A percentile compares a stretch with the other conserved stretches of the same genome.
phyloP scores from a whole-genome alignment of 2,113 vertebrate genomes.

The Saccopteryx leptura region DNA sequence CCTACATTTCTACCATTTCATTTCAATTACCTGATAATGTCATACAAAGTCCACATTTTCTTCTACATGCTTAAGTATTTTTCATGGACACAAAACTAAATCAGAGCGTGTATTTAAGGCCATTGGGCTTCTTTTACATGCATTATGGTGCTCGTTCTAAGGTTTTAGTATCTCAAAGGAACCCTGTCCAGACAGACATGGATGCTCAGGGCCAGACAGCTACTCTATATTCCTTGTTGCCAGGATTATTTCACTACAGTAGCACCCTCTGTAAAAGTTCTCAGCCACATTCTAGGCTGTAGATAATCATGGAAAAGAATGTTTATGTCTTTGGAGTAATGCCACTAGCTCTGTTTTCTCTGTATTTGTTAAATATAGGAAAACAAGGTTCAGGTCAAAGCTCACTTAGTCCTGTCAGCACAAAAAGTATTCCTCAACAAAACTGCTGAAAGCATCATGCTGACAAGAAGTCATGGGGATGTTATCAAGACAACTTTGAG shows the following conservation, averaged over 20 bases:
- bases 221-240: neutral
- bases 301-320: neutral
- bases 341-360: slow-evolving; percentile 36
- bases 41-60: neutral
- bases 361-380: neutral
- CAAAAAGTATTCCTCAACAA: slow-evolving; percentile 7
- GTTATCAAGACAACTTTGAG: neutral
- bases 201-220: neutral
- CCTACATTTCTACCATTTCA: neutral
- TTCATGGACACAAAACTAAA: neutral
- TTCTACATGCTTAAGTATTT: neutral
- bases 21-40: neutral
- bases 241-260: neutral
- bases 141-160: too few species aligned
- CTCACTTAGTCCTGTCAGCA: neutral
- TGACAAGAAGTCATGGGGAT: neutral
- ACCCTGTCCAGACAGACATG: neutral
- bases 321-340: neutral
- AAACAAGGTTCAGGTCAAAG: neutral
- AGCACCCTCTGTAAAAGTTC: accelerated
- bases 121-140: neutral
- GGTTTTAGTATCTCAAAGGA: neutral
- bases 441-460: neutral
- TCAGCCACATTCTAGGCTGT: accelerated
- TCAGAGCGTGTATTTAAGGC: neutral